These are phyloP conservation scores for Lytechinus variegatus DNA, from an alignment of 35 echinoderm and acorn worm species.

Conservation along the genomic window DNA sequence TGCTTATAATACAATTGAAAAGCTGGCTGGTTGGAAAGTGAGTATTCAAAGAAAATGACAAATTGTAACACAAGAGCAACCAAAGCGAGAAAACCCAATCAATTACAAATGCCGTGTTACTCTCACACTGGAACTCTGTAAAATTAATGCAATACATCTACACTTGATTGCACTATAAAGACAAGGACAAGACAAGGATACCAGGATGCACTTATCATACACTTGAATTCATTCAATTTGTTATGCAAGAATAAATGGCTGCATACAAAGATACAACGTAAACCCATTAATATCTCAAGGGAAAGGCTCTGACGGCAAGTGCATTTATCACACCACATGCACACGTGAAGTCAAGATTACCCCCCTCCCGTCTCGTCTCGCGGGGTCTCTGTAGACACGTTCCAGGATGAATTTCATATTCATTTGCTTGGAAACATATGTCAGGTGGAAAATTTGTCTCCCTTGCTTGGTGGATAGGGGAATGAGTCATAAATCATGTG, in stretches of 20 bases:
- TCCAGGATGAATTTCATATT: neutral
- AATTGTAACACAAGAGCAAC: neutral
- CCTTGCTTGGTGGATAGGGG: neutral
- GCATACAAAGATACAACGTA: neutral
- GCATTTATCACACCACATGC: neutral
- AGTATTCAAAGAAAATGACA: neutral
- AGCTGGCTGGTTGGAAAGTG: neutral
- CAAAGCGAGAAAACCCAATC: neutral
- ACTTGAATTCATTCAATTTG: neutral
- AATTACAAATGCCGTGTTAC: neutral
- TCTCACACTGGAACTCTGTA: neutral
- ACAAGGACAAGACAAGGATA: neutral
- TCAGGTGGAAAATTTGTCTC: conserved; percentile 18
- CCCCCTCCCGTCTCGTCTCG: neutral
- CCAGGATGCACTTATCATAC: neutral
- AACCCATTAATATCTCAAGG: neutral
- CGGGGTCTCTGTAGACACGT: neutral
- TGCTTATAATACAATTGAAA: neutral
- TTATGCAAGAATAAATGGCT: neutral
- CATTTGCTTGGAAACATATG: neutral
- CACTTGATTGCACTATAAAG: neutral
- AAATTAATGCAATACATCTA: neutral
- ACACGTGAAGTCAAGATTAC: neutral
- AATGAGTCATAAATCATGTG: neutral
- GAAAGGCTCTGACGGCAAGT: neutral